phyloP scores from a whole-genome alignment of 2,113 vertebrate genomes.

The Gnathonemus longibarbis region DNA sequence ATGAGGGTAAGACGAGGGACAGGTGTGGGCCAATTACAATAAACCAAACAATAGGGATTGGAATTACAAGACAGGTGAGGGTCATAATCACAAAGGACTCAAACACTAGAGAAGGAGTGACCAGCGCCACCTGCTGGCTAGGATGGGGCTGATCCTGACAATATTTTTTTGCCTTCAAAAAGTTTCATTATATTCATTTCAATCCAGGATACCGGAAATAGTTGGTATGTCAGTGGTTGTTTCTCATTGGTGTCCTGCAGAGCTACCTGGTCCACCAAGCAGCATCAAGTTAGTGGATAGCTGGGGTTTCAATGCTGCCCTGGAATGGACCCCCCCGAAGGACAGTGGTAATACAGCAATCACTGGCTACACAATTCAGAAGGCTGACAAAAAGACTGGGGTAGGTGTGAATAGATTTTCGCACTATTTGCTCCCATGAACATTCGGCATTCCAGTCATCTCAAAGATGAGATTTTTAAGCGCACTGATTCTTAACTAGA shows the following conservation, averaged over 20 bases:
- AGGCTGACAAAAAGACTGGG: slow-evolving; percentile 90
- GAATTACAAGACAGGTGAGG: background rate
- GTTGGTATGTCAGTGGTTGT: background rate
- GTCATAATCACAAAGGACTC: background rate
- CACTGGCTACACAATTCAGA: slow-evolving; percentile 87
- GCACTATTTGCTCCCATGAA: background rate
- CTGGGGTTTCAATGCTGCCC: slow-evolving; percentile 91
- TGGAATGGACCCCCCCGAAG: slow-evolving; percentile 74
- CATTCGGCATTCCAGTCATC: background rate
- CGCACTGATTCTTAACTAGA: background rate
- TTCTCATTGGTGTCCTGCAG: slow-evolving; percentile 48
- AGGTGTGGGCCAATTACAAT: background rate
- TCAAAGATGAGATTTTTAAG: background rate
- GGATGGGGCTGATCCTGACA: background rate
- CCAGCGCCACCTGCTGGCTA: background rate
- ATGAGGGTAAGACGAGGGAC: background rate
- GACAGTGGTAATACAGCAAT: slow-evolving; percentile 87
- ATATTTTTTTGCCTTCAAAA: background rate
- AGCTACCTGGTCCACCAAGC: slow-evolving; percentile 75
- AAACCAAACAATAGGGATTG: background rate
- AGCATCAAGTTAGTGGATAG: slow-evolving; percentile 74
- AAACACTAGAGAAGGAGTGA: background rate
- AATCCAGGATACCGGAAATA: background rate
- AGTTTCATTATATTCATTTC: background rate
- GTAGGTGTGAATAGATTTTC: slow-evolving; percentile 56